phyloP scores from a whole-genome alignment of 2,888 invertebrate genomes.

The Pomacea canaliculata region DNA sequence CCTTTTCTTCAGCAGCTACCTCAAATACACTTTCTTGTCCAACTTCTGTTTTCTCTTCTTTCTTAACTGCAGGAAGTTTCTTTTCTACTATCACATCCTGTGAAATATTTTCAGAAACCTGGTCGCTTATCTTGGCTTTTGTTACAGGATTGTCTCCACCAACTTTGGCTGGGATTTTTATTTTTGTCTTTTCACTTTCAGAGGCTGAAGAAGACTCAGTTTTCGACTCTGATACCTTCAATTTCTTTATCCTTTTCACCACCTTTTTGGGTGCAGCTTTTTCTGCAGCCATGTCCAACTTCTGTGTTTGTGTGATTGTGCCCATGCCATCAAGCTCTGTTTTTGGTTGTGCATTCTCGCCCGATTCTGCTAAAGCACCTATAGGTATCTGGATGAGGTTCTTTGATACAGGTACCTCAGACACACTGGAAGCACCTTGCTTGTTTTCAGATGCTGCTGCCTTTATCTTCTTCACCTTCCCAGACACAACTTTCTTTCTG shows the following conservation, averaged over 20 bases:
- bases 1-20: slow-evolving; percentile 36
- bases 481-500: slow-evolving; percentile 11
- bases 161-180: slow-evolving; percentile 66
- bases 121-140: neutral
- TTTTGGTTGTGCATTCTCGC: neutral
- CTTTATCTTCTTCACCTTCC: slow-evolving; percentile 18
- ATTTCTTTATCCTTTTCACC: slow-evolving; percentile 15
- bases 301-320: neutral
- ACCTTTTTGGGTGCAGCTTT: slow-evolving; percentile 5
- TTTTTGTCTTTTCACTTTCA: slow-evolving; percentile 50
- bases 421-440: neutral
- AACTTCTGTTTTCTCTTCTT: neutral
- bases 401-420: slow-evolving; percentile 5
- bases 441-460: slow-evolving; percentile 20
- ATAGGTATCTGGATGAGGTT: slow-evolving; percentile 10
- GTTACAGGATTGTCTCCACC: neutral
- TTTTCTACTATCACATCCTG: neutral
- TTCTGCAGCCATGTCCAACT: neutral
- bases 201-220: slow-evolving; percentile 28
- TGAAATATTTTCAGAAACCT: neutral
- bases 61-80: neutral
- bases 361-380: slow-evolving; percentile 14
- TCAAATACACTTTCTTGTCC: neutral
- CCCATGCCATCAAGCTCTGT: neutral
- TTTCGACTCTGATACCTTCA: slow-evolving; percentile 21